phyloP scores from a whole-genome alignment of 2,797 vertebrate genomes.

The Eleutherodactylus coqui region DNA sequence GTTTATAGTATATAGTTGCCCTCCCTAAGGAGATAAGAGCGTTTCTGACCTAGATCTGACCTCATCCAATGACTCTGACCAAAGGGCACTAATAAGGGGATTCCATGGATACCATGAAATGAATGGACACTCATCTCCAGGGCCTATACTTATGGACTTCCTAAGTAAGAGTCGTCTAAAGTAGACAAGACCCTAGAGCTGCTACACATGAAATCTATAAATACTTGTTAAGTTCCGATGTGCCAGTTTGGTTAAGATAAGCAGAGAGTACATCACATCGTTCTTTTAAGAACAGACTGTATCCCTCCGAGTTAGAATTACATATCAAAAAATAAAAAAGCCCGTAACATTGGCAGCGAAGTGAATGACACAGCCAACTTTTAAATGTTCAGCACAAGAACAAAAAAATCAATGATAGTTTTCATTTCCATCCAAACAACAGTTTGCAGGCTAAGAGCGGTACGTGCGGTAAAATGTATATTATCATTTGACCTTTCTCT shows the following conservation, averaged over 20 bases:
- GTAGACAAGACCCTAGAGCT: not conserved
- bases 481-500: conserved; percentile 36
- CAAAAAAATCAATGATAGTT: conserved; percentile 43
- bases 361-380: conserved; percentile 22
- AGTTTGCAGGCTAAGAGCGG: not conserved
- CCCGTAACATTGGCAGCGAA: not conserved
- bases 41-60: no score
- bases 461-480: conserved; percentile 26
- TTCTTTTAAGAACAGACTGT: conserved; percentile 19
- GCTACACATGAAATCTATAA: not conserved
- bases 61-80: no score
- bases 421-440: conserved; percentile 44
- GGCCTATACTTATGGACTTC: not conserved
- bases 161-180: not conserved
- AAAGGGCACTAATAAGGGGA: no score
- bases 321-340: conserved; percentile 2
- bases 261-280: conserved; percentile 31
- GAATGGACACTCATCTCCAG: not conserved
- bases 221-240: not conserved
- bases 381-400: conserved; percentile 26
- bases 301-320: conserved; percentile 27
- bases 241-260: not conserved
- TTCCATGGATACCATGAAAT: not conserved
- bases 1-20: no score
- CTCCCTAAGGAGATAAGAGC: no score